Conservation (phyloP, 2,888 invertebrate species). For the Patella ulyssiponensis region DNA sequence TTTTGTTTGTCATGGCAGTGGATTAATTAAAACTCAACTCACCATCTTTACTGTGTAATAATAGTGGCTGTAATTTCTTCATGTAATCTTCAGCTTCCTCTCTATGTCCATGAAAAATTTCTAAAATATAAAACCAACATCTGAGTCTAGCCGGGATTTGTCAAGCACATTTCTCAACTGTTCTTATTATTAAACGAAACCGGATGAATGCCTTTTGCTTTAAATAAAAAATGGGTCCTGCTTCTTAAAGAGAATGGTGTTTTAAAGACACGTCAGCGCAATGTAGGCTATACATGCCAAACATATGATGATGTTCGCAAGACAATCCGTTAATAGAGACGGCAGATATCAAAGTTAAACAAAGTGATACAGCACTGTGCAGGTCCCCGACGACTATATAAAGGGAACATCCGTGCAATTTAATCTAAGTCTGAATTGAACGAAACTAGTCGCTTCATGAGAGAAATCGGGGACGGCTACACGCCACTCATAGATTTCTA, state of each 20-base stretch:
- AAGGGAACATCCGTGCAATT: too few relatives aligned
- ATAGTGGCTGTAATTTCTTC: constrained; percentile 84
- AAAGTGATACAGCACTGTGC: too few relatives aligned
- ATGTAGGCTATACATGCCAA: too few relatives aligned
- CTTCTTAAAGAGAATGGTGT: neutral
- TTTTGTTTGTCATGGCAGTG: neutral
- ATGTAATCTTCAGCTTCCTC: constrained; percentile 95
- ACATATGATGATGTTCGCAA: neutral
- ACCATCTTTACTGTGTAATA: constrained; percentile 76
- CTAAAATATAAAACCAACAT: constrained; percentile 43
- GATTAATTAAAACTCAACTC: constrained; percentile 27
- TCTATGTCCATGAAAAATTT: constrained; percentile 77
- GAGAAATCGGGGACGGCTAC: too few relatives aligned
- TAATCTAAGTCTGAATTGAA: too few relatives aligned
- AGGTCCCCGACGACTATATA: too few relatives aligned
- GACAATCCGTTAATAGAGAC: neutral
- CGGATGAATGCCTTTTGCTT: too few relatives aligned
- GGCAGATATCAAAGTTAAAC: neutral
- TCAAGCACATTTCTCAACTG: too few relatives aligned
- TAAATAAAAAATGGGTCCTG: neutral
- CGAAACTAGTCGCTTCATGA: too few relatives aligned
- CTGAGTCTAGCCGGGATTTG: too few relatives aligned
- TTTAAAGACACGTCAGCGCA: neutral
- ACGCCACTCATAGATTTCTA: too few relatives aligned
- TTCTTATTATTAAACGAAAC: too few relatives aligned